Base-by-base conservation (phyloP, 2,113 vertebrate genomes). In the Phaethon lepturus region DNA sequence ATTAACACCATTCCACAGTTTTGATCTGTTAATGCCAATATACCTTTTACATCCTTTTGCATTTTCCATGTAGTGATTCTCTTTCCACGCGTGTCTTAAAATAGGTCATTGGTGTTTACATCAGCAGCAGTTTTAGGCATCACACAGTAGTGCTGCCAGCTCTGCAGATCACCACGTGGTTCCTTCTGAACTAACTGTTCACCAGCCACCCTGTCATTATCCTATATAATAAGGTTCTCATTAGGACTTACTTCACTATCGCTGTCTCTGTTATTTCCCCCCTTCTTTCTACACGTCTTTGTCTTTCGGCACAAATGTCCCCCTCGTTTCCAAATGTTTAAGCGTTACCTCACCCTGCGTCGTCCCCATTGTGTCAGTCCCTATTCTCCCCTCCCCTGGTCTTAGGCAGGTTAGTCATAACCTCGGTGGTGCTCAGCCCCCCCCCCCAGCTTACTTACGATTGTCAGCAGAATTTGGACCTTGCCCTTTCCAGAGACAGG, bases 71-170 rank as follows among this genome's bases (percentile, higher is more conserved):
- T 47, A 67, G 40, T 40, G 42, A 79, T 79, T 93, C 71, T 90
- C n/a, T 66, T 83, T 74, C 68, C 79, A 81, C 1, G 5, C 42
- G 25, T 66, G 52, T 68, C 83, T 96, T 95, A 95, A 95, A 97
- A 95, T 88, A 93, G 81, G 81, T 91, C 89, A 78, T 28, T 93
- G 87, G 40, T 94, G 81, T 93, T 96, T 95, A 85, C 66, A 93
- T 38, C 91, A 91, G 58, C 86, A 82, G 66, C 73, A 72, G 49
- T 81, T 87, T 85, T 84, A 95, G 88, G 49, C 64, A 89, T 75
- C 45, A 71, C 22, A 17, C 47, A 64, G 58, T 47, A 79, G 42
- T n/a, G 33, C 62, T 94, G 93, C 73, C 80, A 78, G 84, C 62
- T 92, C 83, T 89, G 56, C 76, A 81, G 59, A 56, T 86, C 73